These are phyloP conservation scores for Drosophila imparisetae DNA, from an alignment of 2,888 invertebrate genomes.

Conservation along the genomic window DNA sequence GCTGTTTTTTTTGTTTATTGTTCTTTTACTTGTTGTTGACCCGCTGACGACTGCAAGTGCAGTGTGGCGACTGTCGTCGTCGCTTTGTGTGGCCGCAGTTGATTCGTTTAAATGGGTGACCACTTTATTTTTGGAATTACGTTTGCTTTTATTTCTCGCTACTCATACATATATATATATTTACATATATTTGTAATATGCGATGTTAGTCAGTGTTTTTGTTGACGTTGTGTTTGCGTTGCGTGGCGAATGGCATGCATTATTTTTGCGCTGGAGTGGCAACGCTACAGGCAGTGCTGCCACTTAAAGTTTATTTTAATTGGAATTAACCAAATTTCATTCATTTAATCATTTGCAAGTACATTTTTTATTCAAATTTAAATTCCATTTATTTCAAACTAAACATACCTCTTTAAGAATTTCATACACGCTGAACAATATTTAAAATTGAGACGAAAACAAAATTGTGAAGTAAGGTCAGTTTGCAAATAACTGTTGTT, in stretches of 20 bases:
- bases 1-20: neutral
- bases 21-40: slow-evolving; percentile 29
- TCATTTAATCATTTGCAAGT: neutral
- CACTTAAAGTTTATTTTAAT: slow-evolving; percentile 6
- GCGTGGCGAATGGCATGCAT: slow-evolving; percentile 43
- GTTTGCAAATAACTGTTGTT: neutral
- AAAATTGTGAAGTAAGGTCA: neutral
- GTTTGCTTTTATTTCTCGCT: slow-evolving; percentile 46
- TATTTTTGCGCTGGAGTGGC: slow-evolving; percentile 24
- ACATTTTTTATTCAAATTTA: neutral
- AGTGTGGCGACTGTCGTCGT: slow-evolving; percentile 24
- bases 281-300: slow-evolving; percentile 5
- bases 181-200: slow-evolving; percentile 39
- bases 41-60: slow-evolving; percentile 59
- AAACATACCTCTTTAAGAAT: neutral
- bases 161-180: slow-evolving; percentile 32
- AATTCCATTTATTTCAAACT: neutral
- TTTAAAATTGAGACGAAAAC: neutral
- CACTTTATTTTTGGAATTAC: slow-evolving; percentile 71
- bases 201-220: slow-evolving; percentile 50
- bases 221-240: slow-evolving; percentile 52
- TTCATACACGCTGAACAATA: neutral
- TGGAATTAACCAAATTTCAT: neutral
- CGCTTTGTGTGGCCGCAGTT: slow-evolving; percentile 31
- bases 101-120: slow-evolving; percentile 62